Evolutionary conservation across 2,113 vertebrate species (phyloP).

Genomic region (Tor tambroides): DNA sequence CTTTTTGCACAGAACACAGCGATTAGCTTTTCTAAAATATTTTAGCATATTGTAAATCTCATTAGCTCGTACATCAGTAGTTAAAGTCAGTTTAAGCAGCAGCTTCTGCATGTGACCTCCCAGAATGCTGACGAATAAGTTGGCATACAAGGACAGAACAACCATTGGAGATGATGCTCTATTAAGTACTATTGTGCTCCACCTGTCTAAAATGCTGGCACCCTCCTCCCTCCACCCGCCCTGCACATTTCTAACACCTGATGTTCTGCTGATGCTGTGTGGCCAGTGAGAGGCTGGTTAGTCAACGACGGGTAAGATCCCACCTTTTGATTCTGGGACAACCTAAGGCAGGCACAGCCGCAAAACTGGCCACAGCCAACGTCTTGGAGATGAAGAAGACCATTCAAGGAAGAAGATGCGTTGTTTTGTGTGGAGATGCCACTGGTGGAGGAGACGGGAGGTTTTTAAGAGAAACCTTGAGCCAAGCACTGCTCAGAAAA

Average conservation of each 20-base stretch:
- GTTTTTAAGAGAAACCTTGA: constrained; percentile 46
- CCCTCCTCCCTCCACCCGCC: constrained; percentile 52
- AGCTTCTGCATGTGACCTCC: constrained; percentile 29
- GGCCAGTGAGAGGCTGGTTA: constrained; percentile 79
- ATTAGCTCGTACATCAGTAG: not conserved
- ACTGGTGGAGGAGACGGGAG: constrained; percentile 47
- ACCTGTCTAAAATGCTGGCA: constrained; percentile 33
- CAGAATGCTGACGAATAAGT: constrained; percentile 36
- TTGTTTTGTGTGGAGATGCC: not conserved
- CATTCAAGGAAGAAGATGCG: constrained; percentile 41
- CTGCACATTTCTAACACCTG: constrained; percentile 30
- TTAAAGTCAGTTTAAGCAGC: not conserved
- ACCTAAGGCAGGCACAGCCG: constrained; percentile 88
- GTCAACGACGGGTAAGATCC: constrained; percentile 89
- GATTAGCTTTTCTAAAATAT: not conserved
- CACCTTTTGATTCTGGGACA: constrained; percentile 73
- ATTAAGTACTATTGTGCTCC: constrained; percentile 46
- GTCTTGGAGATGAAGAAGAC: not conserved
- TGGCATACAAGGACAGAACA: constrained; percentile 8
- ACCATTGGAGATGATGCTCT: constrained; percentile 35
- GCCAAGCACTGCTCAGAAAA: constrained; percentile 40
- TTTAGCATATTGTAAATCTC: not conserved
- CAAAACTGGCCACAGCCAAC: constrained; percentile 68
- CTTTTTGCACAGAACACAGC: constrained; percentile 46
- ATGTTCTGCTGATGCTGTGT: constrained; percentile 38